These are phyloP conservation scores for Elmis aenea DNA, from an alignment of 2,888 invertebrate genomes.

Conservation along the genomic window DNA sequence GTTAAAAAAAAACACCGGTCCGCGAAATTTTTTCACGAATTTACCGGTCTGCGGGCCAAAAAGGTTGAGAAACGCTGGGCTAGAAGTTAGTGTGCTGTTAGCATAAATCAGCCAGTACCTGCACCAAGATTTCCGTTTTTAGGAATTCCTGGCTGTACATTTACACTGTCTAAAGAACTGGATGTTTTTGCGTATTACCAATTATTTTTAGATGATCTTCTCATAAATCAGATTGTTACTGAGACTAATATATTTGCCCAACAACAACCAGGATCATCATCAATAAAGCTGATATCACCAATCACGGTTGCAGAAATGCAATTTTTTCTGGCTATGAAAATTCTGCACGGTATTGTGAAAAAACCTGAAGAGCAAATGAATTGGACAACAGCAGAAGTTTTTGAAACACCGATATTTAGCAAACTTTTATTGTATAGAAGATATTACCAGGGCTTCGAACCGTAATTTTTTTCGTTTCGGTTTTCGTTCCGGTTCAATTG, in stretches of 20 bases:
- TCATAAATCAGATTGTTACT: constrained; percentile 1
- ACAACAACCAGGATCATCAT: constrained; percentile 3
- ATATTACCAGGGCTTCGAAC: no score
- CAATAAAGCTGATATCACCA: neutral
- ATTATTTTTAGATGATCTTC: neutral
- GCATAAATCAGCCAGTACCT: no score
- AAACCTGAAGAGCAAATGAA: constrained; percentile 5
- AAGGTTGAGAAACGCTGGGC: no score
- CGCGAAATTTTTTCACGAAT: no score
- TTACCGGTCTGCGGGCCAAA: no score
- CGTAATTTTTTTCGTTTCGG: no score
- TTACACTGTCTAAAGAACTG: neutral
- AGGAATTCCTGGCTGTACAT: neutral
- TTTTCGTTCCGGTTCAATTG: no score
- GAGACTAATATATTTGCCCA: constrained; percentile 4
- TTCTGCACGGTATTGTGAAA: constrained; percentile 2
- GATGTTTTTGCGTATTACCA: constrained; percentile 1
- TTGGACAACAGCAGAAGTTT: constrained; percentile 3
- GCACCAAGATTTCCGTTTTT: constrained; percentile 1
- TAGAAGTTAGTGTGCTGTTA: no score
- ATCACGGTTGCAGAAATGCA: constrained; percentile 1
- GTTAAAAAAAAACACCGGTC: no score
- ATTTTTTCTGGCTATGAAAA: constrained; percentile 1
- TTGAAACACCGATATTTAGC: constrained; percentile 1
- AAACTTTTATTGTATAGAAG: neutral